Base-by-base conservation (phyloP, 2,888 invertebrate species). In the Automeris io region DNA sequence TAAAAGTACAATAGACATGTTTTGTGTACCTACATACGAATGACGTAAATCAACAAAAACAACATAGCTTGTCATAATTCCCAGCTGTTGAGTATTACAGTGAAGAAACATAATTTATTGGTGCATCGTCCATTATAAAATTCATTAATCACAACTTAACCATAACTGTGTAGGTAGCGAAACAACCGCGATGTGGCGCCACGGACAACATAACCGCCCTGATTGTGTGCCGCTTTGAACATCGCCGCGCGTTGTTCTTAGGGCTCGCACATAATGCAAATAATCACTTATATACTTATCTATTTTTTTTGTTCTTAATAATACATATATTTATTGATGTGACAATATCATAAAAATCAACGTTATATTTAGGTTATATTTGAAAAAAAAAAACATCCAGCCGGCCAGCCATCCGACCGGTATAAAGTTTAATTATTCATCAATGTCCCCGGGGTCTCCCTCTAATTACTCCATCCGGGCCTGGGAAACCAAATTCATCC, bases 151-250 rank as follows among this genome's bases (percentile, higher is more conserved):
- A 42, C 9, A 36, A 12, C 39, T 22, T 37, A 51, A 47, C 47
- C 45, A 42, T 41, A 37, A 22, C 25, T 29, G 42, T 23, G 40
- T 40, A 49, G 41, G 46, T 41, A 42, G 36, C 35, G 48, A 40
- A 42, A 47, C 33, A 8, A 22, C 33, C 39, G 43, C 45, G 44
- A 41, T 42, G 47, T 46, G 61, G 67, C 61, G 66, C 67, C 61
- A 53, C 51, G 49, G 51, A 55, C 57, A 53, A 37, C 41, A 42
- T 39, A 69, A 71, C 63, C 57, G 51, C 57, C 55, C 56, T 39
- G 54, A 49, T 51, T 46, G 51, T 45, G 51, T 45, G 44, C 33
- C 33, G 45, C 60, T 62, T 61, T 65, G 64, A 60, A 47, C 46
- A 51, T 47, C 51, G 62, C 70, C 70, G 73, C 71, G 42, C 41